phyloP scores from a whole-genome alignment of 2,888 invertebrate species.

The Pachymerium ferrugineum region DNA sequence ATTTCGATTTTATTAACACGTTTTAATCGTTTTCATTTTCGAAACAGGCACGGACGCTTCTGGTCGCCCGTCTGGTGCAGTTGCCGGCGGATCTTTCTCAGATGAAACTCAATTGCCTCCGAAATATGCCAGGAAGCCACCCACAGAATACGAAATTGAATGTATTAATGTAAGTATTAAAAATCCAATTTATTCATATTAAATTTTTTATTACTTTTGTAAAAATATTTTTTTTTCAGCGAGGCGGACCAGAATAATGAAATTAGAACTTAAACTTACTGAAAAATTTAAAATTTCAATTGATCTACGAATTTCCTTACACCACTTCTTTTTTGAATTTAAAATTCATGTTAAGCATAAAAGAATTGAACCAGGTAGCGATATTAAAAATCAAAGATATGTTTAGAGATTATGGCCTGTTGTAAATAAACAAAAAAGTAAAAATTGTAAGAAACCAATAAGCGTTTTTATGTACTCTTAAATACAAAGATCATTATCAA shows the following conservation, averaged over 20 bases:
- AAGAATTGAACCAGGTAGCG: neutral
- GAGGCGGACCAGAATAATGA: conserved; percentile 24
- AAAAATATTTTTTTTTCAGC: neutral
- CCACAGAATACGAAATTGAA: neutral
- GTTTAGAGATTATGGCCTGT: neutral
- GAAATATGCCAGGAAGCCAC: conserved; percentile 13
- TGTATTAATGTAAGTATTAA: neutral
- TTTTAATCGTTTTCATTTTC: neutral
- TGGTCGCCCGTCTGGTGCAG: neutral
- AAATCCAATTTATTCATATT: neutral
- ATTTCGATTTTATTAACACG: too few species aligned
- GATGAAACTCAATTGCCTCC: conserved; percentile 1
- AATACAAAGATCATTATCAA: conserved; percentile 27
- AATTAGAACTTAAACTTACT: neutral
- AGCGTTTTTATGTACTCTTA: neutral
- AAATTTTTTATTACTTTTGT: neutral
- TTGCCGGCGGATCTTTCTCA: neutral
- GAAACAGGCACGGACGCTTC: neutral
- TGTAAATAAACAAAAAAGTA: neutral
- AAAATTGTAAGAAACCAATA: neutral
- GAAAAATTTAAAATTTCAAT: conserved; percentile 54
- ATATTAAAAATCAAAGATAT: neutral
- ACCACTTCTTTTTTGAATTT: conserved; percentile 58
- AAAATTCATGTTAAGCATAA: neutral
- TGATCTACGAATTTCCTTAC: conserved; percentile 94